Conservation (phyloP, 2,113 vertebrate species). For the Strix uralensis region DNA sequence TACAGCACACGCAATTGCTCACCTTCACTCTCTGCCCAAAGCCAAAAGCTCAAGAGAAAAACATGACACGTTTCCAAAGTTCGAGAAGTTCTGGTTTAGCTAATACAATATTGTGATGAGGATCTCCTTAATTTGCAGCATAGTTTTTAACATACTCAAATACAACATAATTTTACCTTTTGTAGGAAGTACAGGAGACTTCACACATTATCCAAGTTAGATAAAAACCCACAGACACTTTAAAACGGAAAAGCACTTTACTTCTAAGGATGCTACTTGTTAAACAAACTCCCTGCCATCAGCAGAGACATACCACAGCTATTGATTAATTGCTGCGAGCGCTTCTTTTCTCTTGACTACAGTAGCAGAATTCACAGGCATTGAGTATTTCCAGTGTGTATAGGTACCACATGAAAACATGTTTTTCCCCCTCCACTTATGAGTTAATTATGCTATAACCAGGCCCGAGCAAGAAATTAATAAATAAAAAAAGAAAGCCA, state of each 20-base stretch:
- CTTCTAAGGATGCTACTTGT: neutral
- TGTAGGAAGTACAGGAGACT: neutral
- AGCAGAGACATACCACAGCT: neutral
- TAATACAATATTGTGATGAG: rapidly evolving
- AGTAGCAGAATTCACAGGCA: slow-evolving; percentile 6
- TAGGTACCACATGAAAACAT: neutral
- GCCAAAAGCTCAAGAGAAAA: neutral
- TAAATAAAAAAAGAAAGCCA: neutral
- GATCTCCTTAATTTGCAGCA: neutral
- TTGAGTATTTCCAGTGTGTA: neutral
- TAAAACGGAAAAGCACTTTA: neutral
- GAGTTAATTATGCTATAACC: neutral
- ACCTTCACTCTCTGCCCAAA: rapidly evolving
- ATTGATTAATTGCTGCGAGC: neutral
- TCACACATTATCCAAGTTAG: neutral
- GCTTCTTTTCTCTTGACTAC: neutral
- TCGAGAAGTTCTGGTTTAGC: neutral
- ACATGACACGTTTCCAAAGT: neutral
- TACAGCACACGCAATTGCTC: rapidly evolving
- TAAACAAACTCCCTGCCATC: slow-evolving; percentile 7
- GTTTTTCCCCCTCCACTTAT: neutral
- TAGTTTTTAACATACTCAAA: neutral
- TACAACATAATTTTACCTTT: neutral
- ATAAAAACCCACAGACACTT: neutral
- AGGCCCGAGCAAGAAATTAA: slow-evolving; percentile 3